Percentiles rank a stretch among this genome's conserved stretches.
Conservation (phyloP, 2,888 invertebrate genomes). For the Patella depressa region DNA sequence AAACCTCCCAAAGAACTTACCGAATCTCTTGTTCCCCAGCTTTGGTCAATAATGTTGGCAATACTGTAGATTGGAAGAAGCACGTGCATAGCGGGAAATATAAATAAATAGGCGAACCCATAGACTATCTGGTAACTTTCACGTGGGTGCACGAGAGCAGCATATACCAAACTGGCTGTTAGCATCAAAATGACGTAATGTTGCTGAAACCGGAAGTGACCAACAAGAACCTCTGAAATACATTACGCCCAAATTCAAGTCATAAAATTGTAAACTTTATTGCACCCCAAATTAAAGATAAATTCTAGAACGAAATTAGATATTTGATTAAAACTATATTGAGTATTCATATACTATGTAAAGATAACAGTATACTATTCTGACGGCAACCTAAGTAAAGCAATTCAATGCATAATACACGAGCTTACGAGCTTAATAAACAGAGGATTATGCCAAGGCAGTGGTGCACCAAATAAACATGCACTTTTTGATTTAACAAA, state of each 20-base stretch:
- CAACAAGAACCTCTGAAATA: conserved; percentile 38
- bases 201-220: conserved; percentile 48
- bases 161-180: conserved; percentile 49
- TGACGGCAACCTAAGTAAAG: background rate
- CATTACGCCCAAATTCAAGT: too few relatives aligned
- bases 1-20: conserved; percentile 32
- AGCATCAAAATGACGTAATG: conserved; percentile 53
- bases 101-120: conserved; percentile 52
- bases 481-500: too few relatives aligned
- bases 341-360: too few relatives aligned
- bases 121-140: conserved; percentile 48
- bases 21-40: conserved; percentile 56
- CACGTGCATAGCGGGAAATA: conserved; percentile 59
- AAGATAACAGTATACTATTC: too few relatives aligned
- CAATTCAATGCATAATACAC: background rate
- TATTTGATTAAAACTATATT: too few relatives aligned
- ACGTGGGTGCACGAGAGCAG: conserved; percentile 46
- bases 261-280: too few relatives aligned
- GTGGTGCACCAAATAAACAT: too few relatives aligned
- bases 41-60: conserved; percentile 56
- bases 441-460: too few relatives aligned
- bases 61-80: conserved; percentile 55
- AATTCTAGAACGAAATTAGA: too few relatives aligned
- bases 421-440: background rate
- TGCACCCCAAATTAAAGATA: too few relatives aligned